A percentile compares a stretch with the other conserved stretches of the same genome.
Conservation (phyloP, 2,888 invertebrate genomes). For the Microplitis deprimator region DNA sequence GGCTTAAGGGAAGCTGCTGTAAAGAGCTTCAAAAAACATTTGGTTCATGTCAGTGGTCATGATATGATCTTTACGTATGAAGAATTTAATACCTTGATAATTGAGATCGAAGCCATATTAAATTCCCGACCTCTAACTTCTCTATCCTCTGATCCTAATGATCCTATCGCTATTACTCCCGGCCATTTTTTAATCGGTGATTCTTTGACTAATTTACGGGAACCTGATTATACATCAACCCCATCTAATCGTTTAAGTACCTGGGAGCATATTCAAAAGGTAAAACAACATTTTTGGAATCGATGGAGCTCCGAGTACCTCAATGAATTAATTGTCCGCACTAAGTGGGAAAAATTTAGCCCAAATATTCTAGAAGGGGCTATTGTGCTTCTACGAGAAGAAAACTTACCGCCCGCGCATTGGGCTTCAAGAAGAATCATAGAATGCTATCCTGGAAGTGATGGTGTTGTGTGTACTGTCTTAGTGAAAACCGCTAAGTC, state of each 20-base stretch:
- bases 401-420: constrained; percentile 44
- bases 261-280: constrained; percentile 43
- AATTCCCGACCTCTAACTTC: constrained; percentile 43
- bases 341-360: constrained; percentile 31
- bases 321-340: constrained; percentile 35
- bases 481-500: constrained; percentile 48
- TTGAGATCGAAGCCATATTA: constrained; percentile 42
- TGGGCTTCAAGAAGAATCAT: constrained; percentile 51
- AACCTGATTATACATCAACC: constrained; percentile 22
- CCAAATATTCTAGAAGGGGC: constrained; percentile 31
- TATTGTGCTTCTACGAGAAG: constrained; percentile 40
- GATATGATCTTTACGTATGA: constrained; percentile 30
- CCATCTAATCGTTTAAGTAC: constrained; percentile 39
- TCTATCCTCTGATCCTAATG: constrained; percentile 42
- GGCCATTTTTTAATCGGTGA: constrained; percentile 47
- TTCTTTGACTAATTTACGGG: constrained; percentile 34
- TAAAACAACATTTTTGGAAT: constrained; percentile 44
- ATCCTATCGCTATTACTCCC: constrained; percentile 35
- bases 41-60: constrained; percentile 21
- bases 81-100: constrained; percentile 18
- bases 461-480: constrained; percentile 47
- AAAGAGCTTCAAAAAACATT: constrained; percentile 35
- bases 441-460: constrained; percentile 48
- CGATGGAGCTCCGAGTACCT: constrained; percentile 45
- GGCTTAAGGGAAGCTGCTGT: constrained; percentile 45